phyloP scores from a whole-genome alignment of 1,140 invertebrate genomes.

The Drosophila asahinai region DNA sequence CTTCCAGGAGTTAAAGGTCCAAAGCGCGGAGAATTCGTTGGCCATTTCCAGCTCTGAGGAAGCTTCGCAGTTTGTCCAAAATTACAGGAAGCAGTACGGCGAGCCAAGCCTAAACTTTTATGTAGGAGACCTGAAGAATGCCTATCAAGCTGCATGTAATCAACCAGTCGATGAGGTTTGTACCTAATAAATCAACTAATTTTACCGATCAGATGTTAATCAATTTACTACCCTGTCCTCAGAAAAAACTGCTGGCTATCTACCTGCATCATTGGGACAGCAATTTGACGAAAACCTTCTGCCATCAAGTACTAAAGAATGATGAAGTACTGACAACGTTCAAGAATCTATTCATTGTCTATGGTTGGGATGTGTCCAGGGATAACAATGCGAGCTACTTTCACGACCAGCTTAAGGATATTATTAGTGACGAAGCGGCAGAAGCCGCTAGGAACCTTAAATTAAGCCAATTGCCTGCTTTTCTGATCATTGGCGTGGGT shows the following conservation, averaged over 20 bases:
- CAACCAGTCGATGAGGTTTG: background rate
- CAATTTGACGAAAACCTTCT: conserved; percentile 97
- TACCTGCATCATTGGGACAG: conserved; percentile 97
- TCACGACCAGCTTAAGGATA: background rate
- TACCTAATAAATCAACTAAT: background rate
- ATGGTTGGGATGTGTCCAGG: conserved; percentile 96
- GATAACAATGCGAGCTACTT: conserved; percentile 92
- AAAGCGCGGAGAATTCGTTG: background rate
- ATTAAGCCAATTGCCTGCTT: conserved; percentile 33
- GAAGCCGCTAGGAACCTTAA: background rate
- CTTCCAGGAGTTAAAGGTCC: background rate
- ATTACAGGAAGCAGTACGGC: conserved; percentile 93
- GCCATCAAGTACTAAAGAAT: conserved; percentile 94
- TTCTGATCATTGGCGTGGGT: conserved; percentile 5
- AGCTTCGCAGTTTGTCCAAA: conserved; percentile 90
- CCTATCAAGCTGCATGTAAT: conserved; percentile 89
- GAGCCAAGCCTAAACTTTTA: conserved; percentile 94
- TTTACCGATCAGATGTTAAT: conserved; percentile 29
- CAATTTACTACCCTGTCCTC: conserved; percentile 50
- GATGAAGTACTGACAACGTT: conserved; percentile 85
- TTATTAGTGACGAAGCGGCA: background rate
- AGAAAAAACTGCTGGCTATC: conserved; percentile 95
- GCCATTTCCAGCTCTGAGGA: background rate
- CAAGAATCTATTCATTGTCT: conserved; percentile 92
- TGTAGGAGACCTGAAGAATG: conserved; percentile 88